Evolutionary conservation across 2,113 vertebrate species (phyloP).

Genomic region (human): GRCh38 chr2:88564001-88564500

Average conservation of each 20-base stretch:
- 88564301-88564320: background rate
- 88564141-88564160: background rate
- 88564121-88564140: background rate
- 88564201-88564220: background rate
- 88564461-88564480: background rate
- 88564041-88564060: background rate
- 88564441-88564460: background rate
- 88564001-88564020: background rate
- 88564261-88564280: background rate
- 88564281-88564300: background rate
- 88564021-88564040: background rate
- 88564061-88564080: background rate
- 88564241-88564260: background rate
- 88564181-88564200: background rate
- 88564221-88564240: background rate
- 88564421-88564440: background rate
- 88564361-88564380: background rate
- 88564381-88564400: background rate
- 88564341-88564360: background rate
- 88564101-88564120: background rate
- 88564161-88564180: slow-evolving; percentile 10
- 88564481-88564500: background rate
- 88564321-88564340: background rate
- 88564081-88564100: background rate
- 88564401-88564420: background rate